Evolutionary conservation across 2,797 vertebrate species (phyloP).

Genomic region (Trachops cirrhosus): DNA sequence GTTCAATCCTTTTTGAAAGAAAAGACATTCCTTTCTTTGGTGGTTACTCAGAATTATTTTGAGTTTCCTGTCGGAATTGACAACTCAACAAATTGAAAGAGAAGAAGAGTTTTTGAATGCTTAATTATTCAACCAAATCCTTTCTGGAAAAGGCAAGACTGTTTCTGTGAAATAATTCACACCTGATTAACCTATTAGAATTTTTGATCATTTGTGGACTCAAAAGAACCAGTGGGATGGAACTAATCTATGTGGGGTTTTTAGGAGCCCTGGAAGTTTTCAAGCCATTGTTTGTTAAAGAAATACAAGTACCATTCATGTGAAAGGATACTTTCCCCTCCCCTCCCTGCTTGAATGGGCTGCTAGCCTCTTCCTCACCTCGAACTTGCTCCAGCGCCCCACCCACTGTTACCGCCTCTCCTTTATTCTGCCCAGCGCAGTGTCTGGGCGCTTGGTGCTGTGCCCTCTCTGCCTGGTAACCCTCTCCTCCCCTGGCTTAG

Average conservation of each 20-base stretch:
- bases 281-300: neutral
- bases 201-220: neutral
- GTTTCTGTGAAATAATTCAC: slow-evolving; percentile 8
- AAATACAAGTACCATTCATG: neutral
- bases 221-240: neutral
- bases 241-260: neutral
- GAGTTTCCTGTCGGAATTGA: slow-evolving; percentile 31
- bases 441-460: neutral
- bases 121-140: neutral
- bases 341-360: neutral
- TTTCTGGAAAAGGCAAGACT: neutral
- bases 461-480: neutral
- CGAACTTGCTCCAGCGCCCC: neutral
- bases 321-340: neutral
- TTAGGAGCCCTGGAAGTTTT: neutral
- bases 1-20: neutral
- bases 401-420: neutral
- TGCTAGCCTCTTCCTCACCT: neutral
- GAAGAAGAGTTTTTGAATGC: neutral
- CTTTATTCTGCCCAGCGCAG: neutral
- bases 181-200: neutral
- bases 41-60: slow-evolving; percentile 27
- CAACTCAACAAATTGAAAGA: neutral
- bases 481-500: neutral
- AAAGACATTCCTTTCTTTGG: slow-evolving; percentile 43